These are phyloP conservation scores for Hylaeus anthracinus DNA, from an alignment of 1,140 invertebrate genomes.

Conservation along the genomic window DNA sequence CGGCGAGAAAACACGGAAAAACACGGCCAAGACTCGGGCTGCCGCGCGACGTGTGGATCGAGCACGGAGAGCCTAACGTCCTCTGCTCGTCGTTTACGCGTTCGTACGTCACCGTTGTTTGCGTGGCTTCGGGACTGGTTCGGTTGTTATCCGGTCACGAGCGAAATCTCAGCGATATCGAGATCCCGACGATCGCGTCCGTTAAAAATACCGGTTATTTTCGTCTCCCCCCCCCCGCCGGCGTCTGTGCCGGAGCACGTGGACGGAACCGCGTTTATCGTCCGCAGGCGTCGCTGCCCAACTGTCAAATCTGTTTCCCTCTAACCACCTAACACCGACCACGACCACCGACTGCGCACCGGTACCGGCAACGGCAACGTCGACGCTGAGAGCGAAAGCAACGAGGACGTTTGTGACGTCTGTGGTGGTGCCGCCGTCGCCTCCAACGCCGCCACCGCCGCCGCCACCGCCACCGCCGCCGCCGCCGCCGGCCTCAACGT, in stretches of 20 bases:
- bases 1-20: background rate
- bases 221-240: background rate
- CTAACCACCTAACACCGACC: conserved; percentile 36
- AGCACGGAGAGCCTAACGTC: background rate
- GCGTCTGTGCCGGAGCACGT: conserved; percentile 14
- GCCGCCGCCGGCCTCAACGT: conserved; percentile 7
- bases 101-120: background rate
- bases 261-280: conserved; percentile 21
- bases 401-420: conserved; percentile 29
- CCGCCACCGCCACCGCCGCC: no score
- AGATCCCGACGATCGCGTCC: background rate
- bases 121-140: no score
- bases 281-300: background rate
- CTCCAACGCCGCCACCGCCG: background rate
- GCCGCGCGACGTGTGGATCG: no score
- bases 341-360: conserved; percentile 42
- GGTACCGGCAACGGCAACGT: conserved; percentile 30
- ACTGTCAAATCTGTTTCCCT: conserved; percentile 19
- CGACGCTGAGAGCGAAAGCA: conserved; percentile 46
- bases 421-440: conserved; percentile 4
- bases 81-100: background rate
- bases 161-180: background rate
- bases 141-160: background rate
- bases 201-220: background rate
- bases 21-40: background rate